These are phyloP conservation scores for Drosophila sulfurigaster DNA, from an alignment of 1,140 invertebrate species.

Conservation along the genomic window DNA sequence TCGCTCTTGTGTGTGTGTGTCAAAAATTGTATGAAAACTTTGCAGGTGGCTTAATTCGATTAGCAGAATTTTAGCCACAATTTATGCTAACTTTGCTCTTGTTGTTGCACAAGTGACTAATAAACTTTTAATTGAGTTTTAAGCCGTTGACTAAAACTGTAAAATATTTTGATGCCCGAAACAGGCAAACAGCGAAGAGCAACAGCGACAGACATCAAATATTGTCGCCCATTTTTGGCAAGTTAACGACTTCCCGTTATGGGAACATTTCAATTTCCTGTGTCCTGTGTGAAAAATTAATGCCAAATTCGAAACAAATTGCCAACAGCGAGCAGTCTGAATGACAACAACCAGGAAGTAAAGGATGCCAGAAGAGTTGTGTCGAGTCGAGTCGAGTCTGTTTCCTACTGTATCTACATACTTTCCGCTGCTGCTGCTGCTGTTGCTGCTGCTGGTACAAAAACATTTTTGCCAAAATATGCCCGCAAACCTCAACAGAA, in stretches of 20 bases:
- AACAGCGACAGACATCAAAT: background rate
- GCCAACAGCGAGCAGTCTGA: slow-evolving; percentile 60
- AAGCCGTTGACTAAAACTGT: slow-evolving; percentile 46
- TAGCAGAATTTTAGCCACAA: slow-evolving; percentile 27
- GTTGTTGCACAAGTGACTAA: slow-evolving; percentile 40
- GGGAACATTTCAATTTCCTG: slow-evolving; percentile 81
- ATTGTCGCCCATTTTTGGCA: slow-evolving; percentile 36
- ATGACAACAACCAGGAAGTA: slow-evolving; percentile 74
- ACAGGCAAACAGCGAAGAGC: background rate
- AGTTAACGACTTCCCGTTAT: slow-evolving; percentile 74
- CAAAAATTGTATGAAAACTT: slow-evolving; percentile 20
- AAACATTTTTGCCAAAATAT: slow-evolving; percentile 79
- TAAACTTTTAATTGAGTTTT: slow-evolving; percentile 79
- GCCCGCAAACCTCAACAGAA: slow-evolving; percentile 80
- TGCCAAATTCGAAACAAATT: slow-evolving; percentile 80
- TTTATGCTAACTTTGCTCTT: slow-evolving; percentile 24
- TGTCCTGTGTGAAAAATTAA: slow-evolving; percentile 79
- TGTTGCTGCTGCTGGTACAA: slow-evolving; percentile 32
- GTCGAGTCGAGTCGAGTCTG: background rate
- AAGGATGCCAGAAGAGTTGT: slow-evolving; percentile 59
- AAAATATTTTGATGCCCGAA: slow-evolving; percentile 22
- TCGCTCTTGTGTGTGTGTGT: slow-evolving; percentile 9
- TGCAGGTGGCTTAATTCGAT: slow-evolving; percentile 26
- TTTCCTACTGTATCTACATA: background rate
- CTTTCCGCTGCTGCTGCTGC: slow-evolving; percentile 6